These are phyloP conservation scores for Nomada hirtipes DNA, from an alignment of 2,888 invertebrate genomes.

Conservation along the genomic window DNA sequence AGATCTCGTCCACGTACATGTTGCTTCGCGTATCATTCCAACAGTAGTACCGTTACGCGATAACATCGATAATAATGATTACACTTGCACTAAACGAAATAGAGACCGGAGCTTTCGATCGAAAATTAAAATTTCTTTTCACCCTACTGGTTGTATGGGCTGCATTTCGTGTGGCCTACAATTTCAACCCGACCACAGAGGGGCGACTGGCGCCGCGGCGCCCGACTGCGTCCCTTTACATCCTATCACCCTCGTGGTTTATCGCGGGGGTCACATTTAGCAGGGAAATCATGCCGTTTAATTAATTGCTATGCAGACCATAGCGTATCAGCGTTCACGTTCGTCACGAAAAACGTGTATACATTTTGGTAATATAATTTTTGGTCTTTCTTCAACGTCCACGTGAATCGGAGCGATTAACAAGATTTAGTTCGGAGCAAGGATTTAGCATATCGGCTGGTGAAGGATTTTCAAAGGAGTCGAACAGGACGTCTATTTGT, in stretches of 20 bases:
- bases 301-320: constrained; percentile 16
- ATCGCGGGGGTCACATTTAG: constrained; percentile 30
- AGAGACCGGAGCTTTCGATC: not conserved
- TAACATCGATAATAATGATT: no score
- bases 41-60: no score
- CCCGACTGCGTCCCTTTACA: constrained; percentile 47
- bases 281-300: constrained; percentile 23
- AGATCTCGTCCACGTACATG: no score
- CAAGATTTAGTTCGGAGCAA: not conserved
- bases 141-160: not conserved
- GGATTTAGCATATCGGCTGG: not conserved
- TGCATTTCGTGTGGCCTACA: constrained; percentile 53
- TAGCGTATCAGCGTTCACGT: not conserved
- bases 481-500: constrained; percentile 8
- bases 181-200: constrained; percentile 48
- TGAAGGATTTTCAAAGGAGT: not conserved
- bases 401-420: not conserved
- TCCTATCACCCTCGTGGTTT: constrained; percentile 37
- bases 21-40: no score
- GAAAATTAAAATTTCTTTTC: not conserved
- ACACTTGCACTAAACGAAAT: no score
- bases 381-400: not conserved
- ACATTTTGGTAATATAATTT: not conserved
- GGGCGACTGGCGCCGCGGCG: constrained; percentile 62
- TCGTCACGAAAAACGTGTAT: not conserved